Conservation (phyloP, 1,140 invertebrate species). For the Planococcus citri region DNA sequence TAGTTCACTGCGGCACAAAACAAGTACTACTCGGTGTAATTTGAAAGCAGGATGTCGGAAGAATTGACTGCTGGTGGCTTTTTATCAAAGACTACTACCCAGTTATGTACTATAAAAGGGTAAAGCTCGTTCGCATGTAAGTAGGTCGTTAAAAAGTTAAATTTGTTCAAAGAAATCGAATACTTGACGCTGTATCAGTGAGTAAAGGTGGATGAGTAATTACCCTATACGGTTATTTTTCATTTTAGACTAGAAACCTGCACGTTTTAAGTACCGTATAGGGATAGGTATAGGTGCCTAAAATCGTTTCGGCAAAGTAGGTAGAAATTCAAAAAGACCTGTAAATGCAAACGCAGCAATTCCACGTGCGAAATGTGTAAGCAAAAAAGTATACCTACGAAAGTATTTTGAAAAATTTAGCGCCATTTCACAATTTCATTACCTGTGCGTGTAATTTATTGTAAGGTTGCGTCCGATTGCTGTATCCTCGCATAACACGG, state of each 20-base stretch:
- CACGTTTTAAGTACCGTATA: too few relatives aligned
- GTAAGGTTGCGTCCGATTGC: constrained; percentile 13
- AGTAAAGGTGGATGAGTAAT: neutral
- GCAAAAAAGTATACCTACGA: too few relatives aligned
- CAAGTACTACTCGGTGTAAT: neutral
- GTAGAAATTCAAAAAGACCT: too few relatives aligned
- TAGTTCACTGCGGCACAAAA: neutral
- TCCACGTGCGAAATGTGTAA: too few relatives aligned
- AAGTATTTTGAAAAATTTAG: too few relatives aligned
- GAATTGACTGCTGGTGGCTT: neutral
- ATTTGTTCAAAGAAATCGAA: neutral
- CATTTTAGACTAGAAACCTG: too few relatives aligned
- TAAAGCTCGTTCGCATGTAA: neutral
- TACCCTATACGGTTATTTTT: neutral
- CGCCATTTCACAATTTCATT: constrained; percentile 6
- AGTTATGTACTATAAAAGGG: too few relatives aligned
- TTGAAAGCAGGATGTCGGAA: neutral
- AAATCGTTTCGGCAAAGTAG: too few relatives aligned
- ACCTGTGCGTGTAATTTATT: constrained; percentile 19
- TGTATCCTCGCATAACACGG: constrained; percentile 18
- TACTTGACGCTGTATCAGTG: constrained; percentile 5
- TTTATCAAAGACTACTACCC: neutral
- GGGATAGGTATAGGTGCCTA: too few relatives aligned
- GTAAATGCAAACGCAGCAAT: too few relatives aligned
- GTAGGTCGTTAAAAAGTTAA: constrained; percentile 7